Percentiles rank a stretch among this genome's conserved stretches.
These are phyloP conservation scores for Petrophora chlorosata DNA, from an alignment of 2,888 invertebrate species.

Conservation along the genomic window DNA sequence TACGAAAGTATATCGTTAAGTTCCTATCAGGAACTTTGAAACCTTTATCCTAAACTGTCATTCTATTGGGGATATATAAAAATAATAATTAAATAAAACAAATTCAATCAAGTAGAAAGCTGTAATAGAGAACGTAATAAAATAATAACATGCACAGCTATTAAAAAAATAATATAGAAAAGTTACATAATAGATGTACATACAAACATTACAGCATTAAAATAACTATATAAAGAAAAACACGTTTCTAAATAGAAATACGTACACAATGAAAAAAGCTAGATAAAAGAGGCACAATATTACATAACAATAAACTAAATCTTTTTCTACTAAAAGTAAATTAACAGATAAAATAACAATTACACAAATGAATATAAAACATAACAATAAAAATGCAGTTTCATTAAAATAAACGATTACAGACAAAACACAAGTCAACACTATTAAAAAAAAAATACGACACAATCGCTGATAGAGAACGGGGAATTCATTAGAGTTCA, in stretches of 20 bases:
- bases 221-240: constrained; percentile 23
- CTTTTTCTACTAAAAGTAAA: constrained; percentile 19
- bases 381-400: constrained; percentile 16
- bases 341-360: constrained; percentile 11
- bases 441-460: no score
- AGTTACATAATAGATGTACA: constrained; percentile 6
- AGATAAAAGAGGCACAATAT: constrained; percentile 24
- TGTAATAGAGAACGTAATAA: constrained; percentile 50
- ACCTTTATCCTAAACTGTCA: no score
- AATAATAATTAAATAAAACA: constrained; percentile 52
- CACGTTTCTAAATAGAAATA: constrained; percentile 31
- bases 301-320: constrained; percentile 9
- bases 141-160: constrained; percentile 37
- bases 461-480: constrained; percentile 7
- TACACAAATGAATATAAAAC: constrained; percentile 10
- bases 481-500: constrained; percentile 62
- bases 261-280: constrained; percentile 30
- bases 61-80: not conserved
- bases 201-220: constrained; percentile 2
- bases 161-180: constrained; percentile 24
- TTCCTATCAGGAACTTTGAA: no score
- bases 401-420: constrained; percentile 25
- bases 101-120: constrained; percentile 46
- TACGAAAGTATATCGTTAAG: no score
- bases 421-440: constrained; percentile 23